These are phyloP conservation scores for Ferdinandea cuprea DNA, from an alignment of 2,888 invertebrate genomes.

Conservation along the genomic window DNA sequence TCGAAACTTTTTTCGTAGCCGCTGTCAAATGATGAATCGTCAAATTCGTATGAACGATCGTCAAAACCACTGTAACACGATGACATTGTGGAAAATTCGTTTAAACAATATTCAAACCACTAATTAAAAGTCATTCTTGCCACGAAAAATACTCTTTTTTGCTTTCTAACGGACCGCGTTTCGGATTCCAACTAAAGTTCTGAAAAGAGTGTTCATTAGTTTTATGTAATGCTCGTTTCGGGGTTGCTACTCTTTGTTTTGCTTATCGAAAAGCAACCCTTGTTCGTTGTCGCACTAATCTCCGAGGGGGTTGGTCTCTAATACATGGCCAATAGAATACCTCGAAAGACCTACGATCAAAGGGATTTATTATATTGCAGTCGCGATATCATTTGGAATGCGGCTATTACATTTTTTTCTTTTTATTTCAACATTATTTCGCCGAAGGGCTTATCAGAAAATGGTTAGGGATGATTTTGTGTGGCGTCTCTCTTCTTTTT, in stretches of 20 bases:
- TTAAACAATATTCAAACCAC: background rate
- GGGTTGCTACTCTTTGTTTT: slow-evolving; percentile 54
- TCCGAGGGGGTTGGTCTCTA: slow-evolving; percentile 81
- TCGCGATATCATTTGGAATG: slow-evolving; percentile 57
- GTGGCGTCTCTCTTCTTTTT: slow-evolving; percentile 58
- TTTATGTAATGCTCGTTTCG: slow-evolving; percentile 78
- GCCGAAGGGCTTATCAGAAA: slow-evolving; percentile 77
- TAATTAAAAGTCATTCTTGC: slow-evolving; percentile 22
- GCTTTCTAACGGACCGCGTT: slow-evolving; percentile 79
- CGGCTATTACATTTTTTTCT: slow-evolving; percentile 59
- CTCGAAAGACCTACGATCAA: slow-evolving; percentile 77
- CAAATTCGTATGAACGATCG: slow-evolving; percentile 81
- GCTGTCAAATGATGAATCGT: slow-evolving; percentile 89
- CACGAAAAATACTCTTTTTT: background rate
- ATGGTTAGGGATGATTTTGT: slow-evolving; percentile 76
- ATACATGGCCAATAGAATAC: slow-evolving; percentile 75
- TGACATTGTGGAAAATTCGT: slow-evolving; percentile 78
- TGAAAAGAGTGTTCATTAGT: slow-evolving; percentile 79
- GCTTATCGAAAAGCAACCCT: slow-evolving; percentile 65
- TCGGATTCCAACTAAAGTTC: slow-evolving; percentile 81
- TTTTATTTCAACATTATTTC: slow-evolving; percentile 71
- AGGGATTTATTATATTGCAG: slow-evolving; percentile 75
- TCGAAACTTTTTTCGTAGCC: slow-evolving; percentile 90
- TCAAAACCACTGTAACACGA: slow-evolving; percentile 82
- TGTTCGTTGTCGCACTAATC: slow-evolving; percentile 72